Base-by-base conservation (phyloP, 2,113 vertebrate species). In the Mustela nigripes region DNA sequence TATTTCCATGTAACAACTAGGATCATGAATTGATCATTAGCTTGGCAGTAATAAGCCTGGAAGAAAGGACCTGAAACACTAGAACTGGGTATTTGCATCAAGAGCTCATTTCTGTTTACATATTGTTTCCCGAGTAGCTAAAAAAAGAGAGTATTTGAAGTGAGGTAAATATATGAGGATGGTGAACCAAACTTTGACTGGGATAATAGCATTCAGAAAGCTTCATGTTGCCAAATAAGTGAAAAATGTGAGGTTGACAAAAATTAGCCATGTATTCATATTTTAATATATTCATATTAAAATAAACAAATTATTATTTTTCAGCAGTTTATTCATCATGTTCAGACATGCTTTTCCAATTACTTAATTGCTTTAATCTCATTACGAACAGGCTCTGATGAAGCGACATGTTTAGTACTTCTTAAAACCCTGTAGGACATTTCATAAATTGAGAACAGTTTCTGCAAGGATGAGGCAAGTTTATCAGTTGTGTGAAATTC, bases 281-380 rank as follows among this genome's bases (percentile, higher is more conserved):
- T 74, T 94, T 91, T 79, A 67, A 84, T 63, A 48, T 42, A 39
- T 74, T 69, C 76, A 87, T n/a, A 45, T 97, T 80, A 94, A 93
- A 91, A 78, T 67, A 82, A 48, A 31, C 12, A 88, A 79, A 58
- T 69, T 48, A 90, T 85, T 79, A 56, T 92, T 67, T 14, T 85
- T 84, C 19, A 69, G 14, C 19, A 92, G 11, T 45, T 65, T 85
- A 60, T 95, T 93, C 36, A 71, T 36, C 62, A 83, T 48, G 50
- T 78, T 88, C 12, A 89, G 79, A 53, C n/a, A 86, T 71, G 50
- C 19, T 82, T 86, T 90, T 82, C 31, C 15, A 95, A 94, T 86
- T 48, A 83, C 42, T 90, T 82, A 84, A 67, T 69, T 97, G 69
- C 21, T 86, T 94, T 96, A 74, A 85, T 80, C 14, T 92, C 39